A percentile compares a stretch with the other conserved stretches of the same genome.
phyloP scores from a whole-genome alignment of 23 tunicate species.

The Oikopleura vanhoeffeni region DNA sequence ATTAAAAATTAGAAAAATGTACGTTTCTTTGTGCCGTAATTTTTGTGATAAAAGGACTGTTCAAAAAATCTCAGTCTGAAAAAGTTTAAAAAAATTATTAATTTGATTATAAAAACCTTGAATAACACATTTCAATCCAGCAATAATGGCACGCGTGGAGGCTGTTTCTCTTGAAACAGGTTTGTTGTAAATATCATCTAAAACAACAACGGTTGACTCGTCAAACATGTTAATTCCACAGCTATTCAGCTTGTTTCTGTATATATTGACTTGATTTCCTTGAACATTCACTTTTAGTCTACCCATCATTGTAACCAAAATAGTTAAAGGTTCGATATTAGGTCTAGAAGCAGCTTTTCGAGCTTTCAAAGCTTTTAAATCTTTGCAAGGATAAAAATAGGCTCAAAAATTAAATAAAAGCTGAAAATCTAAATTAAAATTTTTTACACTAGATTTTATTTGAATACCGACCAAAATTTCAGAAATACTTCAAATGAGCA shows the following conservation, averaged over 20 bases:
- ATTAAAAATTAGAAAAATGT: no score
- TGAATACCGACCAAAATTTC: no score
- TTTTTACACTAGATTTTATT: no score
- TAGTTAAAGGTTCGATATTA: neutral
- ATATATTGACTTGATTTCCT: neutral
- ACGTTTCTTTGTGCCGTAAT: no score
- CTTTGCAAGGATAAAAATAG: no score
- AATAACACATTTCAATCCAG: neutral
- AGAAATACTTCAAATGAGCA: no score
- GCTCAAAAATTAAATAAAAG: no score
- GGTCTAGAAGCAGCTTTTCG: no score
- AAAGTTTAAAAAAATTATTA: neutral
- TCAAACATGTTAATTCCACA: neutral
- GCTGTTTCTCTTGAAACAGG: neutral
- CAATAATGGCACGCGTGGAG: neutral
- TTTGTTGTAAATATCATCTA: neutral
- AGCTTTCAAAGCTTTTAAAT: no score
- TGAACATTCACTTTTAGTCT: neutral
- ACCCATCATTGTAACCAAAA: neutral
- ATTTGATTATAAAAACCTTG: neutral
- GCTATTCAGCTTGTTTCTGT: neutral
- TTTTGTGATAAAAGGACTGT: no score
- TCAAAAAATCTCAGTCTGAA: neutral
- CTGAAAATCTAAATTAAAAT: no score
- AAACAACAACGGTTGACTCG: neutral